These are phyloP conservation scores for Cichlasoma orientale DNA, from an alignment of 2,797 vertebrate species.

Conservation along the genomic window DNA sequence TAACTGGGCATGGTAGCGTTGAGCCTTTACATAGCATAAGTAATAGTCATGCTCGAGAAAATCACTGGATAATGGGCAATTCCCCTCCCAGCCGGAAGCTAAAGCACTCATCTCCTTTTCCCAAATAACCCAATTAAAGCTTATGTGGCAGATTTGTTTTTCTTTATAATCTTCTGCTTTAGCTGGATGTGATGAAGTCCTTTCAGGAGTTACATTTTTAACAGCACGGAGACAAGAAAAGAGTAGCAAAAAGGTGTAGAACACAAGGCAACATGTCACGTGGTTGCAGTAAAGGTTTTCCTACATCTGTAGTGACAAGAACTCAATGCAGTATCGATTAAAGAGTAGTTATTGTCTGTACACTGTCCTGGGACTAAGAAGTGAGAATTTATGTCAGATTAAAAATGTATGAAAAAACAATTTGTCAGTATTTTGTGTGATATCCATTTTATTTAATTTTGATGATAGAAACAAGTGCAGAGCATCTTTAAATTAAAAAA, in stretches of 20 bases:
- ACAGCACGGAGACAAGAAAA: constrained; percentile 1
- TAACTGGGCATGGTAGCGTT: constrained; percentile 62
- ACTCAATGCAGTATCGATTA: background rate
- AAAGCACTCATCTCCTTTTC: constrained; percentile 72
- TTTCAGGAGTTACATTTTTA: constrained; percentile 10
- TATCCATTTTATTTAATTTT: too few species aligned
- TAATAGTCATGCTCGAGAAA: constrained; percentile 71
- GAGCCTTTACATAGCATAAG: constrained; percentile 64
- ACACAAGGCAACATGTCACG: background rate
- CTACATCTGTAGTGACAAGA: background rate
- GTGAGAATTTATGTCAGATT: background rate
- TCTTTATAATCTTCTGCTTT: constrained; percentile 44
- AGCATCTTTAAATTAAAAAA: too few species aligned
- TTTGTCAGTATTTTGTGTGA: background rate
- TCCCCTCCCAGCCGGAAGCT: constrained; percentile 69
- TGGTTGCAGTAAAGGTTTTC: background rate
- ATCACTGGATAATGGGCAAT: constrained; percentile 74
- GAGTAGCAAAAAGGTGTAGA: background rate
- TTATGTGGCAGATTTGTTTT: constrained; percentile 66
- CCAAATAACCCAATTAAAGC: constrained; percentile 78
- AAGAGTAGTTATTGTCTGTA: background rate
- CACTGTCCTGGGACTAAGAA: background rate
- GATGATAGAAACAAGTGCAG: too few species aligned
- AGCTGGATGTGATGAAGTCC: constrained; percentile 9
- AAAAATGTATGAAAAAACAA: background rate